Percentiles rank a stretch among this genome's conserved stretches.
These are phyloP conservation scores for Plestiodon gilberti DNA, from an alignment of 2,113 vertebrate genomes.

Conservation along the genomic window DNA sequence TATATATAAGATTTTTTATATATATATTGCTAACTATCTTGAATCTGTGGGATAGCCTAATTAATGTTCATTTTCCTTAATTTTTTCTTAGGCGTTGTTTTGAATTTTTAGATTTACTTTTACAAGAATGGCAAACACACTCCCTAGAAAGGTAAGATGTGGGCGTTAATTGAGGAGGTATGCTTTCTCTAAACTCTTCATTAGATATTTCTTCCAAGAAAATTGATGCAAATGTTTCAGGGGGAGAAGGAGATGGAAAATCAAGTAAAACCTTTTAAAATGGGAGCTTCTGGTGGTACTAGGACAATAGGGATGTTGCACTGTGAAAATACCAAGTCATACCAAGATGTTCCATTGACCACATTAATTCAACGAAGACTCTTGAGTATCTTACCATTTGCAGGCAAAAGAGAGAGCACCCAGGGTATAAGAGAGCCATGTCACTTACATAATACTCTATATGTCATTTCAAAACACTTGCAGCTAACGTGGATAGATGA, in stretches of 20 bases:
- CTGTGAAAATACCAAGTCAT: neutral
- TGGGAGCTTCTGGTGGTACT: too few species aligned
- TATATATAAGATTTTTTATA: too few species aligned
- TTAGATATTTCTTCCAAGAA: neutral
- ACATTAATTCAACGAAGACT: neutral
- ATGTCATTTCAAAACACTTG: neutral
- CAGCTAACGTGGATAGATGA: neutral
- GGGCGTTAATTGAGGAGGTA: neutral
- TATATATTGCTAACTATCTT: neutral
- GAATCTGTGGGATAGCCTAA: neutral
- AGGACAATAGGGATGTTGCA: too few species aligned
- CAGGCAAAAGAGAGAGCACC: neutral
- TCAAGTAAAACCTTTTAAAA: neutral
- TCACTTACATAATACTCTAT: neutral
- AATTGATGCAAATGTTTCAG: neutral
- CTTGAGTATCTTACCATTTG: neutral
- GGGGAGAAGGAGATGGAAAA: neutral
- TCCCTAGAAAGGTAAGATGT: slow-evolving; percentile 92
- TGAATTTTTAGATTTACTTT: slow-evolving; percentile 94
- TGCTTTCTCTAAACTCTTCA: neutral
- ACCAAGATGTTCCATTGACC: neutral
- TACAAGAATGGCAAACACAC: slow-evolving; percentile 96
- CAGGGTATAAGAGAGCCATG: neutral
- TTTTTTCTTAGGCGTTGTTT: slow-evolving; percentile 88
- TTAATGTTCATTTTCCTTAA: slow-evolving; percentile 16